Evolutionary conservation across 2,113 vertebrate genomes (phyloP).

Genomic region (Gymnocephalus cernua): DNA sequence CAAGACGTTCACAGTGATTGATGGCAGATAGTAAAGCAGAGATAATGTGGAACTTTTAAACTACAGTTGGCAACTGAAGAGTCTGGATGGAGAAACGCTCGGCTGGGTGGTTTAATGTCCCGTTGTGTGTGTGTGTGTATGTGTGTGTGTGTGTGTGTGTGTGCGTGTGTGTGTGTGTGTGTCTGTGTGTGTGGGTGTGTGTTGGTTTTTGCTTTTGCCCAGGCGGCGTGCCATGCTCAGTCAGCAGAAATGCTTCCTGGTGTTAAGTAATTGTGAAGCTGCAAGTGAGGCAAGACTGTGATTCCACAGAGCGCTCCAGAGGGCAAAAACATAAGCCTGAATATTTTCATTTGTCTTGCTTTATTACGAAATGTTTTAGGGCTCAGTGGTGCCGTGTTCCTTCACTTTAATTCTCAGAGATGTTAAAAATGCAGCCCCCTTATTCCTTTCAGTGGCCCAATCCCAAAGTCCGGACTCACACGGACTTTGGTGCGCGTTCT

Average conservation of each 20-base stretch:
- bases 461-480: no score
- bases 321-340: background rate
- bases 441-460: no score
- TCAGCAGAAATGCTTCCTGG: conserved; percentile 58
- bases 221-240: background rate
- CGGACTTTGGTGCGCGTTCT: no score
- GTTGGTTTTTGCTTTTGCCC: background rate
- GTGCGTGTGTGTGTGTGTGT: no score
- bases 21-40: background rate
- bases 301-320: conserved; percentile 1
- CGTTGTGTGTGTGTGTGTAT: background rate
- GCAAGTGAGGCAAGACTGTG: background rate
- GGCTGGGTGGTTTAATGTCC: conserved; percentile 45
- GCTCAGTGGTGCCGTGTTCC: no score
- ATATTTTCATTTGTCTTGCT: background rate
- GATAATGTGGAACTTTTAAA: background rate
- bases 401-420: background rate
- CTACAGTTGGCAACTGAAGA: background rate
- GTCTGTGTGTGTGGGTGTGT: no score
- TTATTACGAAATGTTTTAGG: background rate
- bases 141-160: no score
- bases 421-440: no score
- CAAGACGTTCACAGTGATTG: background rate
- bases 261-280: conserved; percentile 16
- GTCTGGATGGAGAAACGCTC: background rate